These are phyloP conservation scores for Lutjanus campechanus DNA, from an alignment of 2,797 vertebrate genomes.

Conservation along the genomic window DNA sequence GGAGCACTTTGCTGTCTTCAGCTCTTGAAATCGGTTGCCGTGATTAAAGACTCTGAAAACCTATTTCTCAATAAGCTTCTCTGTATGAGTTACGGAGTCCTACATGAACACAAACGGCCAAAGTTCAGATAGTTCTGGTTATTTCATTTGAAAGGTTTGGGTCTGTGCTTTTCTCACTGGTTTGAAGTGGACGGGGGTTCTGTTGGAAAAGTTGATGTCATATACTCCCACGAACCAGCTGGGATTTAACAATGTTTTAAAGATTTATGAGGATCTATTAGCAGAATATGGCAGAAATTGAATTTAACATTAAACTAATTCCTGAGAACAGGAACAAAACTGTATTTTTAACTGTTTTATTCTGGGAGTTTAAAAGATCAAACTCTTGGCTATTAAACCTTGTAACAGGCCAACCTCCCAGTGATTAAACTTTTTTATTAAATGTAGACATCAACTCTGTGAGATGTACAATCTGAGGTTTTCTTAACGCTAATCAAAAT, in stretches of 20 bases:
- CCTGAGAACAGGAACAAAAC: too few species aligned
- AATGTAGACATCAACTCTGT: too few species aligned
- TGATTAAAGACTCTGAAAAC: not conserved
- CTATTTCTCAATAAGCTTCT: not conserved
- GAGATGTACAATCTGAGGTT: too few species aligned
- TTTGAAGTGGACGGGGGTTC: not conserved
- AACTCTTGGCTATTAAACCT: too few species aligned
- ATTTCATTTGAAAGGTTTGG: not conserved
- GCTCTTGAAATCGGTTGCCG: not conserved
- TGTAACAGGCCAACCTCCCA: too few species aligned
- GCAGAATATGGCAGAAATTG: too few species aligned
- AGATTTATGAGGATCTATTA: too few species aligned
- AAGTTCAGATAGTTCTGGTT: not conserved
- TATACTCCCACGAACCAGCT: not conserved
- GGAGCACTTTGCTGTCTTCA: not conserved
- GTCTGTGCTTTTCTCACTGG: not conserved
- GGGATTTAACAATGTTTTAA: not conserved
- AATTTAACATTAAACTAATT: too few species aligned
- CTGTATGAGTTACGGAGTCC: not conserved
- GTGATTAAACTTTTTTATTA: too few species aligned
- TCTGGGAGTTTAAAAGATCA: too few species aligned
- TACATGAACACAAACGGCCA: not conserved
- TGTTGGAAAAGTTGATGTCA: not conserved
- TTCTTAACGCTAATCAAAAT: too few species aligned
- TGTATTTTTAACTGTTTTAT: too few species aligned